Percentiles rank a stretch among this genome's conserved stretches.
Conservation (phyloP, 53 echinoderm and acorn worm species). For the Echinometra lucunter region DNA sequence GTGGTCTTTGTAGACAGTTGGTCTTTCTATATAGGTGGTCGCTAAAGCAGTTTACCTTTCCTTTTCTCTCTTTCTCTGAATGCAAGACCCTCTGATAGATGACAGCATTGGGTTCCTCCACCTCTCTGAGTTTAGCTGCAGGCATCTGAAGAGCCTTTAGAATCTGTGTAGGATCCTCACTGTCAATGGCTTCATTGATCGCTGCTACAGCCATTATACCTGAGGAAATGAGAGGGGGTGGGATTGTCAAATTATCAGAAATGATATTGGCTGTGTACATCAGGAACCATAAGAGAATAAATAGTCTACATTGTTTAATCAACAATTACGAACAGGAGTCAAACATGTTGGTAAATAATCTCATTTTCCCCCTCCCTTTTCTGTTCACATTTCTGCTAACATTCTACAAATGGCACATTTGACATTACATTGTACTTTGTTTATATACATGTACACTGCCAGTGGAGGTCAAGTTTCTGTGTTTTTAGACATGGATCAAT, state of each 20-base stretch:
- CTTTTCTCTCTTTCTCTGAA: slow-evolving; percentile 87
- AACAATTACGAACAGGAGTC: too few species aligned
- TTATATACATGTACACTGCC: too few species aligned
- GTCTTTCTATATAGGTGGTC: too few species aligned
- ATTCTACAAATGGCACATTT: too few species aligned
- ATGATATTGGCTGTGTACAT: not conserved
- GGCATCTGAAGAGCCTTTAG: slow-evolving; percentile 87
- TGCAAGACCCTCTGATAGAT: slow-evolving; percentile 86
- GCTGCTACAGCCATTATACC: slow-evolving; percentile 92
- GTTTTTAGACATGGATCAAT: too few species aligned
- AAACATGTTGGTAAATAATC: too few species aligned
- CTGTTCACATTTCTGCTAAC: too few species aligned
- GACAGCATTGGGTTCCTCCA: slow-evolving; percentile 78
- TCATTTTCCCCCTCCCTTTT: too few species aligned
- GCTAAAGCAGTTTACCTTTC: slow-evolving; percentile 83
- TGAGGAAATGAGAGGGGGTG: slow-evolving; percentile 28
- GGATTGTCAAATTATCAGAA: not conserved
- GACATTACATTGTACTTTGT: too few species aligned
- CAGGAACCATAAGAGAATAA: not conserved
- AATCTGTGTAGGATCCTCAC: slow-evolving; percentile 78
- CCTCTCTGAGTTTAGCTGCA: slow-evolving; percentile 86
- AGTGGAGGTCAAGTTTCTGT: too few species aligned
- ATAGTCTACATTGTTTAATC: not conserved
- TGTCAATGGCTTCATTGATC: slow-evolving; percentile 95
- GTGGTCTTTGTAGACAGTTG: too few species aligned